These are phyloP conservation scores for Dermochelys coriacea DNA, from an alignment of 2,797 vertebrate species.

Conservation along the genomic window DNA sequence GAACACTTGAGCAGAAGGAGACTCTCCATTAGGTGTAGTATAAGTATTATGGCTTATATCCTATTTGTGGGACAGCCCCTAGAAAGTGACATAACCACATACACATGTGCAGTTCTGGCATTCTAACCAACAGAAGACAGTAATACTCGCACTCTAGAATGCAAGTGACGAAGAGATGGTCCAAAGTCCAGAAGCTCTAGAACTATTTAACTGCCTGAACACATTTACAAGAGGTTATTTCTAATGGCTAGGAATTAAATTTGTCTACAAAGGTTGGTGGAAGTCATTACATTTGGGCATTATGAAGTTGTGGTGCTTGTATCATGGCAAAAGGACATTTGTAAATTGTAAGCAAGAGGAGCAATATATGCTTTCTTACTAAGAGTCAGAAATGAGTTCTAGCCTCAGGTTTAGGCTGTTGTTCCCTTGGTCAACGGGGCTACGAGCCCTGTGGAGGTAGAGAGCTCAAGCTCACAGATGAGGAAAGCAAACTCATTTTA, in stretches of 20 bases:
- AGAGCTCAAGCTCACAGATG: neutral
- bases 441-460: neutral
- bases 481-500: neutral
- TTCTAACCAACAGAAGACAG: neutral
- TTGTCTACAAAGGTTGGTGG: neutral
- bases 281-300: neutral
- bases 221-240: neutral
- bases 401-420: neutral
- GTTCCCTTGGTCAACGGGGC: neutral
- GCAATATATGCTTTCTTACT: neutral
- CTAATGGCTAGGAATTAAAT: neutral
- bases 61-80: neutral
- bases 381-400: neutral
- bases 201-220: constrained; percentile 8
- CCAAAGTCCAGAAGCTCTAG: neutral
- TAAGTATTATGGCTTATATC: neutral
- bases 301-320: neutral
- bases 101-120: neutral
- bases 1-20: neutral
- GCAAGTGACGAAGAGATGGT: neutral
- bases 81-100: neutral
- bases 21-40: neutral
- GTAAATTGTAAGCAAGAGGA: neutral
- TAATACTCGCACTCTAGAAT: neutral
- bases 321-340: neutral